Percentiles rank a stretch among this genome's conserved stretches.
Conservation (phyloP, 2,888 invertebrate species). For the Macrosoma leucophasiata region DNA sequence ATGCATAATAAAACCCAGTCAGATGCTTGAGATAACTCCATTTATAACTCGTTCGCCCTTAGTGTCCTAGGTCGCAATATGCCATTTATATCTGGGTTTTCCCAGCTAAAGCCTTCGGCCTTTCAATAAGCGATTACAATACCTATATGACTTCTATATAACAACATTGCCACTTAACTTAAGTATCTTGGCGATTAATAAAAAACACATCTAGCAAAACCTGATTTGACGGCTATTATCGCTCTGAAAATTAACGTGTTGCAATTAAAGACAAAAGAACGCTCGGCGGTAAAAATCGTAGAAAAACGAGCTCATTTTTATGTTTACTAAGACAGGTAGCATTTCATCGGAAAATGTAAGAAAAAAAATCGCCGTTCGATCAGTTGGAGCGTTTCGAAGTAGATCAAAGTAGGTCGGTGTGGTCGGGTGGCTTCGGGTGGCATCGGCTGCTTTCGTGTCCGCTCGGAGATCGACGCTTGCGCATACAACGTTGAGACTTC, state of each 20-base stretch:
- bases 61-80: too few species aligned
- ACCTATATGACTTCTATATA: too few species aligned
- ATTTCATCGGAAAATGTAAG: constrained; percentile 68
- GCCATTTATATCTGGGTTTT: too few species aligned
- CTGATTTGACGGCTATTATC: too few species aligned
- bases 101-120: too few species aligned
- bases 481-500: constrained; percentile 58
- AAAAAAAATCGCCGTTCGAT: constrained; percentile 61
- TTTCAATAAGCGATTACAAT: too few species aligned
- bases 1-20: too few species aligned
- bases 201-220: too few species aligned
- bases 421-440: constrained; percentile 51
- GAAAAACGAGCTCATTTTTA: constrained; percentile 36
- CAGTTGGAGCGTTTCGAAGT: constrained; percentile 57
- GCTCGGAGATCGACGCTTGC: constrained; percentile 40
- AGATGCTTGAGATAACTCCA: too few species aligned
- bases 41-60: too few species aligned
- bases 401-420: constrained; percentile 63
- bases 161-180: too few species aligned
- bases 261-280: constrained; percentile 14
- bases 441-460: constrained; percentile 48
- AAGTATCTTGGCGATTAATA: too few species aligned
- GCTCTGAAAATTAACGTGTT: background rate
- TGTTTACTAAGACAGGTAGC: constrained; percentile 37
- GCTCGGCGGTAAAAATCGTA: constrained; percentile 15